Percentiles rank a stretch among this genome's conserved stretches.
phyloP scores from a whole-genome alignment of 1,140 invertebrate genomes.

The Stegodyphus dumicola region DNA sequence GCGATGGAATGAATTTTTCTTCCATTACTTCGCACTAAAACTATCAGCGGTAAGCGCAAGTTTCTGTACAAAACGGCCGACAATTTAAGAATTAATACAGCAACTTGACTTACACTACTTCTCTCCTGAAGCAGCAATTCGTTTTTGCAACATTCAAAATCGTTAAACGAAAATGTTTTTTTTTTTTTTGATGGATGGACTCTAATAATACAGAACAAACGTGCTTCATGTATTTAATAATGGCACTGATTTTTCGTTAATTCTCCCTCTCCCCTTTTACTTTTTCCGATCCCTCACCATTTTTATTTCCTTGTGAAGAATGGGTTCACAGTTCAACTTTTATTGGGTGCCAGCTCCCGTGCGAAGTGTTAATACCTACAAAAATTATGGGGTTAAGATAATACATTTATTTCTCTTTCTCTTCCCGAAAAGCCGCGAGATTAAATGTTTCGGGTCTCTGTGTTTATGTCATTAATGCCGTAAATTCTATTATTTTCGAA shows the following conservation, averaged over 20 bases:
- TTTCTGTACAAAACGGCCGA: no score
- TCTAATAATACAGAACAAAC: constrained; percentile 41
- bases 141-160: not conserved
- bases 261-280: not conserved
- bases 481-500: no score
- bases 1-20: no score
- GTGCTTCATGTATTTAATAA: constrained; percentile 29
- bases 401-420: no score
- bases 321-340: not conserved
- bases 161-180: constrained; percentile 5
- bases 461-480: no score
- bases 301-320: not conserved
- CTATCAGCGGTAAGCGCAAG: no score
- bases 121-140: not conserved
- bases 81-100: no score
- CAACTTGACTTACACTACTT: no score
- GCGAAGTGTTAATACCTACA: not conserved
- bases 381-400: not conserved
- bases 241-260: constrained; percentile 18
- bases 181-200: constrained; percentile 33
- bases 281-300: not conserved
- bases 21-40: no score
- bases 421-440: no score
- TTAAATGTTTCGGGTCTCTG: no score
- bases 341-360: not conserved